A percentile compares a stretch with the other conserved stretches of the same genome.
Conservation (phyloP, 2,113 vertebrate species). For the Phylloscopus trochiloides region DNA sequence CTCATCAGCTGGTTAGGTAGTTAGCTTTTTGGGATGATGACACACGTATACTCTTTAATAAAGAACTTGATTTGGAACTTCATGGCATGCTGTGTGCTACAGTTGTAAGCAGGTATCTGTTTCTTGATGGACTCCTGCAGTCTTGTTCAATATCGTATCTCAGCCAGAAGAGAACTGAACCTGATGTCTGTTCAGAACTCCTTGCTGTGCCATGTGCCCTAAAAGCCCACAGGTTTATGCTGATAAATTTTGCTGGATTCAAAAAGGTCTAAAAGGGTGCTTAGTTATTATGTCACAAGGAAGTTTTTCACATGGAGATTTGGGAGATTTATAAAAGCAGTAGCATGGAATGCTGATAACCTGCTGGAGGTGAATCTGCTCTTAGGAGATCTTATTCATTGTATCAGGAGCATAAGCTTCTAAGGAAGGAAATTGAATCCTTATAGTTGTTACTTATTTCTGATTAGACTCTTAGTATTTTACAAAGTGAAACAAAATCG, state of each 20-base stretch:
- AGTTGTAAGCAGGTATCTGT: neutral
- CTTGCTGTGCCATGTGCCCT: neutral
- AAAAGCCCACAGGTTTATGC: neutral
- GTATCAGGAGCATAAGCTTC: neutral
- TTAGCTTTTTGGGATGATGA: neutral
- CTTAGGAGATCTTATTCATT: neutral
- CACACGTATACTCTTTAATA: neutral
- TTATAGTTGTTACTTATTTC: neutral
- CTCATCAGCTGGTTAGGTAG: neutral
- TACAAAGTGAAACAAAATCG: neutral
- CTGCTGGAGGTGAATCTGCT: neutral
- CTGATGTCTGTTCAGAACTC: neutral
- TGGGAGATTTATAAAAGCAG: neutral
- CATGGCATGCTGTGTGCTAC: accelerated
- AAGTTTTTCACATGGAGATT: neutral
- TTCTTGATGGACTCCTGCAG: neutral
- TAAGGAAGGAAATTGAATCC: neutral
- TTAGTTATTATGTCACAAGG: neutral
- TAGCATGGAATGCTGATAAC: accelerated
- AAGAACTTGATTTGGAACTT: neutral
- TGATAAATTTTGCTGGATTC: neutral
- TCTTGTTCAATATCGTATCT: neutral
- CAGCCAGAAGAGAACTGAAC: neutral
- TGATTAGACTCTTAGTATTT: neutral
- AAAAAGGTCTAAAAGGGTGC: neutral